Base-by-base conservation (phyloP, 2,113 vertebrate species). In the Caloenas nicobarica region DNA sequence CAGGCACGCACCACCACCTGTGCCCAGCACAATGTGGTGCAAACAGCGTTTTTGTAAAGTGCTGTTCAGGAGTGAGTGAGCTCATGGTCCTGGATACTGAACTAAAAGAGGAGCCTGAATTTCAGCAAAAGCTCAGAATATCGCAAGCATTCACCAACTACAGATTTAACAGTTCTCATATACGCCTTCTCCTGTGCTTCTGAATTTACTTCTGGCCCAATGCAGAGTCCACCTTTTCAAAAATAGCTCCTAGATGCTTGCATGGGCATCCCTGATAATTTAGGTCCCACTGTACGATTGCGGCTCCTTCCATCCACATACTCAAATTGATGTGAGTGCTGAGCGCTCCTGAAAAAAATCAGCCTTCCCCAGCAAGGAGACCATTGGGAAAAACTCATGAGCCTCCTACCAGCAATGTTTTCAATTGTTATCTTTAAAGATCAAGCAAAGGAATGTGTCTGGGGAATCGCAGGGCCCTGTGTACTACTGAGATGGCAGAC, bases 21-120 rank as follows among this genome's bases (percentile, higher is more conserved):
- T 22, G 56, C 53, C 53, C 29, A 7, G 26, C 3, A 0, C 0
- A 0, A 44, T 15, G 2, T 0, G 5, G 31, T 4, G 7, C 48
- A 40, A 57, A 11, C 16, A 7, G 28, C 8, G 56, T 5, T 66
- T 66, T 56, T 15, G 44, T 22, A 50, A 83, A 64, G 42, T 4
- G 29, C n/a, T 62, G 14, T 11, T 72, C 54, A 40, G 61, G 31
- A 48, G 36, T 0, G 9, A 58, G 38, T 0, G 4, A 44, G n/a
- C 8, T 82, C 77, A 13, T 0, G 5, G 10, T 34, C 48, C 40
- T 33, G 38, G 34, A 31, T 56, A 9, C 16, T 34, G 12, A 69
- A 33, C 11, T 26, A 11, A 10, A 65, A 70, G 11, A 5, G 19
- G 3, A 72, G 21, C 24, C 31, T 24, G 33, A 33, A 60, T 56